A percentile compares a stretch with the other conserved stretches of the same genome.
Evolutionary conservation across 2,797 vertebrate genomes (phyloP).

Genomic region (Urocyon cinereoargenteus): DNA sequence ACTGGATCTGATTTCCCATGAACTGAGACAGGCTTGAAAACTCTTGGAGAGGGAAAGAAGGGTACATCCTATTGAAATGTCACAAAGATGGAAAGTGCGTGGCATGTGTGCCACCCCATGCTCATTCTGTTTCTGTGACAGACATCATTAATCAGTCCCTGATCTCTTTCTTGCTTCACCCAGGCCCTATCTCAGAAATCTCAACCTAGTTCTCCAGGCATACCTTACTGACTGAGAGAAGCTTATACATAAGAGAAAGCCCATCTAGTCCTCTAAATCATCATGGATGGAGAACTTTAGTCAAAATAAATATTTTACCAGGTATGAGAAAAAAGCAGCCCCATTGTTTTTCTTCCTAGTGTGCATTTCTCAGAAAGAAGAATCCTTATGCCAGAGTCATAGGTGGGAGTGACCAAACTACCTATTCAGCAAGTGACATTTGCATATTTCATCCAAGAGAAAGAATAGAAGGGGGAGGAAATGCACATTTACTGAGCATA

Average conservation of each 20-base stretch:
- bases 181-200: neutral
- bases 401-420: neutral
- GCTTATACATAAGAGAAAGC: neutral
- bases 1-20: neutral
- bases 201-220: neutral
- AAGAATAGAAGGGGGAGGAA: neutral
- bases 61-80: neutral
- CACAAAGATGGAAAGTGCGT: neutral
- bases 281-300: neutral
- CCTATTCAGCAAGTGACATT: neutral
- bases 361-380: neutral
- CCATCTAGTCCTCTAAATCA: neutral
- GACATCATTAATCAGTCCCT: conserved; percentile 49
- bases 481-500: neutral
- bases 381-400: neutral
- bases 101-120: neutral
- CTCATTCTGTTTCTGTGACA: neutral
- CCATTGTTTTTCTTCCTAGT: neutral
- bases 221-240: neutral
- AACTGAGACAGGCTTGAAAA: conserved; percentile 39
- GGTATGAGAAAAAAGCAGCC: neutral
- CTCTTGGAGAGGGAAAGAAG: conserved; percentile 33
- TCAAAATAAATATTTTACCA: conserved; percentile 16
- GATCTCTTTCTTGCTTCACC: neutral
- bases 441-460: neutral